phyloP scores from a whole-genome alignment of 2,888 invertebrate genomes.

The Bhutanitis thaidina region DNA sequence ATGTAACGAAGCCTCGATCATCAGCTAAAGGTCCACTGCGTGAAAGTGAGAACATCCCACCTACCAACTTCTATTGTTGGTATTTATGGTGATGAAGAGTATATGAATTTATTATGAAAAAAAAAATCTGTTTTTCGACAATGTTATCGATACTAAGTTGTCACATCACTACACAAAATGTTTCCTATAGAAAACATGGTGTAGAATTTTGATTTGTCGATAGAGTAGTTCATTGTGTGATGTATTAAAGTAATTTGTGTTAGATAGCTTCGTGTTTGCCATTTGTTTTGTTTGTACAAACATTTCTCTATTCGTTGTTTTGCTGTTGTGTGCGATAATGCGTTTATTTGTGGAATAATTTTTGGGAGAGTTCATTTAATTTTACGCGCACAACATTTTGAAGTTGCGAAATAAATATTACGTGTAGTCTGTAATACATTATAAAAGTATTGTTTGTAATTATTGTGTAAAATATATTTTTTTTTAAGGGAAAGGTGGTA shows the following conservation, averaged over 20 bases:
- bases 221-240: conserved; percentile 14
- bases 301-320: conserved; percentile 9
- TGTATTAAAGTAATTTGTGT: conserved; percentile 19
- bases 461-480: too few species aligned
- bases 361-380: not conserved
- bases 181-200: conserved; percentile 14
- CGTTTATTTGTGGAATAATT: conserved; percentile 2
- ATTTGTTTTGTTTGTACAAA: conserved; percentile 11
- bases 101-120: too few species aligned
- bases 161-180: conserved; percentile 2
- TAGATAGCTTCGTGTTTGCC: conserved; percentile 10
- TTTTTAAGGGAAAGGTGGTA: too few species aligned
- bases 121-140: too few species aligned
- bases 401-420: not conserved
- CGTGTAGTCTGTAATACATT: too few species aligned
- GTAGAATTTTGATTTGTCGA: conserved; percentile 16
- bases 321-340: not conserved
- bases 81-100: too few species aligned
- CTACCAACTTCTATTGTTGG: too few species aligned
- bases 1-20: too few species aligned
- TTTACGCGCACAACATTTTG: not conserved
- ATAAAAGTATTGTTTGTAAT: too few species aligned
- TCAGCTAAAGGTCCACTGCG: too few species aligned
- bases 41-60: too few species aligned
- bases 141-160: too few species aligned